phyloP scores from a whole-genome alignment of 2,113 vertebrate species.

The Aspiorhynchus laticeps region DNA sequence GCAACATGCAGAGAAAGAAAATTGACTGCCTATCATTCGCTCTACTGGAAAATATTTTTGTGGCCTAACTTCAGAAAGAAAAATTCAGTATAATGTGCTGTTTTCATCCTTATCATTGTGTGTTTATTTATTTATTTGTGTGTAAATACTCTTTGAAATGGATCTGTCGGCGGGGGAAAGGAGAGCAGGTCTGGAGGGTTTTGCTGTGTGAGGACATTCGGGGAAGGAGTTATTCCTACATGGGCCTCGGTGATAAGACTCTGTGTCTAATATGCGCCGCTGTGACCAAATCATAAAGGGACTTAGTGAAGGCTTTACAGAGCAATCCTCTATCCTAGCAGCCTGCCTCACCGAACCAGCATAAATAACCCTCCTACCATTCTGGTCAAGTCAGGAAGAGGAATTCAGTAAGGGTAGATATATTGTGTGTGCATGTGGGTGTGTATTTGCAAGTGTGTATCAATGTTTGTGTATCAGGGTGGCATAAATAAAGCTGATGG shows the following conservation, averaged over 20 bases:
- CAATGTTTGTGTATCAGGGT: conserved; percentile 28
- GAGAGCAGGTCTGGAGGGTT: conserved; percentile 31
- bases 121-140: conserved; percentile 43
- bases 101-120: conserved; percentile 36
- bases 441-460: conserved; percentile 21
- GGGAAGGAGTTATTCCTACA: conserved; percentile 36
- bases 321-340: conserved; percentile 35
- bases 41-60: conserved; percentile 19
- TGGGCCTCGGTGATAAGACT: conserved; percentile 47
- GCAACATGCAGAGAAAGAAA: neutral
- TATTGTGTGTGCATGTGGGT: conserved; percentile 14
- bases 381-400: conserved; percentile 7
- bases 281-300: conserved; percentile 51
- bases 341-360: neutral
- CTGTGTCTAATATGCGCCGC: conserved; percentile 45
- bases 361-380: conserved; percentile 15
- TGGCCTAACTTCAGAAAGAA: conserved; percentile 26
- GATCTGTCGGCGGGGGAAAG: conserved; percentile 14
- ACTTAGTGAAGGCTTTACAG: conserved; percentile 41
- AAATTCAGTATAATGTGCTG: conserved; percentile 24
- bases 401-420: conserved; percentile 16
- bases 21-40: neutral
- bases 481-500: conserved; percentile 13
- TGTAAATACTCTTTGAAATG: conserved; percentile 42
- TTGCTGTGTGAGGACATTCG: conserved; percentile 44